Percentiles rank a stretch among this genome's conserved stretches.
phyloP scores from a whole-genome alignment of 2,797 vertebrate species.

The Anguilla megastoma region DNA sequence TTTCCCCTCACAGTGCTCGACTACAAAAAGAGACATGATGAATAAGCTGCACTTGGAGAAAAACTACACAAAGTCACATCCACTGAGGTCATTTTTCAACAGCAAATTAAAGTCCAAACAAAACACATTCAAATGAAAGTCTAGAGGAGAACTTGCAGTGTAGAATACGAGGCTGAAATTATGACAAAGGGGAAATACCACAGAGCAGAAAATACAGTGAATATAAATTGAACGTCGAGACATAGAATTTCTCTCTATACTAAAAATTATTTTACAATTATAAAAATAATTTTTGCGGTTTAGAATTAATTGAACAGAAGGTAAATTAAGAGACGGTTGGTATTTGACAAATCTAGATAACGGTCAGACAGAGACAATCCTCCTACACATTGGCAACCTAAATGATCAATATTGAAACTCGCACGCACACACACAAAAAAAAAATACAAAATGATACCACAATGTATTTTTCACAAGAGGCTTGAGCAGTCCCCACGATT shows the following conservation, averaged over 20 bases:
- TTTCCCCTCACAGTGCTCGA: slow-evolving; percentile 51
- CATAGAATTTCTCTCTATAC: slow-evolving; percentile 7
- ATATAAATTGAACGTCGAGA: slow-evolving; percentile 48
- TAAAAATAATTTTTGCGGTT: slow-evolving; percentile 25
- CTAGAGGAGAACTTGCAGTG: slow-evolving; percentile 4
- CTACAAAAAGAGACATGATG: slow-evolving; percentile 38
- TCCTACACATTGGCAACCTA: slow-evolving; percentile 48
- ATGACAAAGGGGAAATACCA: slow-evolving; percentile 20
- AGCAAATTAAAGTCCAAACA: slow-evolving; percentile 39
- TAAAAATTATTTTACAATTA: slow-evolving; percentile 34
- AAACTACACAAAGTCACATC: neutral
- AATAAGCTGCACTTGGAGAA: neutral
- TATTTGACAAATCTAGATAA: slow-evolving; percentile 47
- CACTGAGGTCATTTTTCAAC: slow-evolving; percentile 44
- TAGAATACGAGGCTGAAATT: slow-evolving; percentile 31
- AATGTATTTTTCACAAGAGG: slow-evolving; percentile 26
- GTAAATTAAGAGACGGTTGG: slow-evolving; percentile 38
- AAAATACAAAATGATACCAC: slow-evolving; percentile 31
- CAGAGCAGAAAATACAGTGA: slow-evolving; percentile 22
- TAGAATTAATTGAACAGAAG: slow-evolving; percentile 20
- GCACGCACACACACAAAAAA: slow-evolving; percentile 45
- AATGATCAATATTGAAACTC: slow-evolving; percentile 62
- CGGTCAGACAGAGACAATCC: slow-evolving; percentile 48
- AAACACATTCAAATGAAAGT: slow-evolving; percentile 8
- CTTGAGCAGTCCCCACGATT: neutral